These are phyloP conservation scores for Typhlichthys eigenmanni DNA, from an alignment of 2,797 vertebrate genomes.

Conservation along the genomic window DNA sequence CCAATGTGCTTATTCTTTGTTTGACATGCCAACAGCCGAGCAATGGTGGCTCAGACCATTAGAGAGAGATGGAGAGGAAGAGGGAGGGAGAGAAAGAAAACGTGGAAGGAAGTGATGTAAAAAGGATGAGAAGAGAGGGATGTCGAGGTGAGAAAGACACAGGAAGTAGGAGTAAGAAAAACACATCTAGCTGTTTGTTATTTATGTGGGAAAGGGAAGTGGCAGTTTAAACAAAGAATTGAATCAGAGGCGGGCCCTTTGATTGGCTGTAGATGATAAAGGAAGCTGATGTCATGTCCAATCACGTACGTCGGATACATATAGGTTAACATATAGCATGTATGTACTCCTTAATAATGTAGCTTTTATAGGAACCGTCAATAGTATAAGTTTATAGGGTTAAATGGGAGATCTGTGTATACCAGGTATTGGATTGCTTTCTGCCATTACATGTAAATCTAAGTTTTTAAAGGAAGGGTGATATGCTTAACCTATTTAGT, in stretches of 20 bases:
- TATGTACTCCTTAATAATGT: constrained; percentile 44
- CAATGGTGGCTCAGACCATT: constrained; percentile 17
- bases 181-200: constrained; percentile 32
- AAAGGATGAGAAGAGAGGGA: constrained; percentile 20
- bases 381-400: constrained; percentile 9
- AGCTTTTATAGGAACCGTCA: constrained; percentile 28
- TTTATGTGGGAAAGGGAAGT: constrained; percentile 54
- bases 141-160: constrained; percentile 32
- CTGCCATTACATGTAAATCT: constrained; percentile 34
- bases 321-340: constrained; percentile 32
- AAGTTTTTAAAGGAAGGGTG: constrained; percentile 17
- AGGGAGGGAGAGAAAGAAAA: constrained; percentile 23
- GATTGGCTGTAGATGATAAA: constrained; percentile 35
- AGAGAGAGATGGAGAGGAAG: constrained; percentile 4
- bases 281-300: constrained; percentile 51
- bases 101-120: constrained; percentile 11
- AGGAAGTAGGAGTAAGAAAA: constrained; percentile 53
- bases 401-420: constrained; percentile 32
- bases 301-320: constrained; percentile 30
- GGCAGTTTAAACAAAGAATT: constrained; percentile 53
- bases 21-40: constrained; percentile 53
- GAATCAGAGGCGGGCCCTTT: constrained; percentile 65
- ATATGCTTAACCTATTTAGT: constrained; percentile 43
- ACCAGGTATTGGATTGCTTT: constrained; percentile 3
- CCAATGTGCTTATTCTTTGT: constrained; percentile 54